Base-by-base conservation (phyloP, 1,140 invertebrate species). In the Anastrepha obliqua region DNA sequence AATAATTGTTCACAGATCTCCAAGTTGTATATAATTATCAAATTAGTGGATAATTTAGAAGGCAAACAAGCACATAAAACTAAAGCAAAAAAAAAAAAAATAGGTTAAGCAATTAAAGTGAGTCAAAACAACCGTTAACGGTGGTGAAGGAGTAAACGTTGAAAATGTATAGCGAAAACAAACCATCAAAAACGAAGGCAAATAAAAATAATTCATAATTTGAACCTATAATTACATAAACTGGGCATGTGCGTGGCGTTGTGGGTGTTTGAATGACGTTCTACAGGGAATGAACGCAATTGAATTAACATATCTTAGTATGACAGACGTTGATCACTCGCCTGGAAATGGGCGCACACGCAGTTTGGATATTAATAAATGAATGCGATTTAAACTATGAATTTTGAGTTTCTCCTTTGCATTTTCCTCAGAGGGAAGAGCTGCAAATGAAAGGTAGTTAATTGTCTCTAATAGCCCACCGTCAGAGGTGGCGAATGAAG, bases 11-110 rank as follows among this genome's bases (percentile, higher is more conserved):
- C 17, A 39, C 29, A 9, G 29, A 42, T 20, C 64, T 29, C n/a
- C 55, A 59, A 86, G 85, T 59, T 11, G 39, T 85, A 47, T 62
- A 55, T 86, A 86, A 92, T 92, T 91, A 92, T 92, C 89, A 91
- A 91, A 91, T 92, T 90, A 92, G 89, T 70, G 67, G 17, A 78
- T 55, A 87, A 64, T 47, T 86, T 74, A n/a, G 42, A 62, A 60
- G 15, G 7, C 17, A 86, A 59, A 17, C 58, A 8, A 59, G 60
- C 55, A 39, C 64, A 67, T 55, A n/a, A 29, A 60, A n/a, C 51
- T 55, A 55, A 55, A 51, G 44, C 11, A 78, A 4, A 55, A n/a
- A 17, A 29, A 29, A 29, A 29, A 29, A 29, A 0, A 29, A 29
- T 29, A n/a, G 74, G 47, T 20, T n/a, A 55, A 20, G 47, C 29